phyloP scores from a whole-genome alignment of 2,888 invertebrate genomes.

The Melanchra persicariae region DNA sequence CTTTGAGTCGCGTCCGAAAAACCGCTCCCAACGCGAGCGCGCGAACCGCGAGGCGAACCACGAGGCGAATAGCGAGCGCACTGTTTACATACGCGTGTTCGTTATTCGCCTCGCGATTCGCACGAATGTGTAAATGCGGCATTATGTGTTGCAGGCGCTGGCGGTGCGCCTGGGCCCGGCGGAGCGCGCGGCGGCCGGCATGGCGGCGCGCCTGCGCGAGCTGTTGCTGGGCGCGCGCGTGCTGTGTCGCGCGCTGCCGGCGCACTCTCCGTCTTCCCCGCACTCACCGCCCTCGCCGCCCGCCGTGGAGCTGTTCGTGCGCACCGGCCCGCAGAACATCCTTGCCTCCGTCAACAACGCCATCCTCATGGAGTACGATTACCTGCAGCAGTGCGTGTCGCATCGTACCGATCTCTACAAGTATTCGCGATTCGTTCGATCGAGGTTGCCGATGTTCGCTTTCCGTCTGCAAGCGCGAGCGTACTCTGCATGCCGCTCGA shows the following conservation, averaged over 20 bases:
- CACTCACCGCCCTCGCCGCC: conserved; percentile 78
- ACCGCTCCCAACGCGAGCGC: too few relatives aligned
- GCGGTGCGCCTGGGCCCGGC: conserved; percentile 91
- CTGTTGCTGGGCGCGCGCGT: conserved; percentile 89
- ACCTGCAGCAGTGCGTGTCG: conserved; percentile 83
- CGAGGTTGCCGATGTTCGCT: conserved; percentile 6
- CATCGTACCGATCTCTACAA: conserved; percentile 20
- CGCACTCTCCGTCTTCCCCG: conserved; percentile 34
- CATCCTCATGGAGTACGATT: conserved; percentile 91
- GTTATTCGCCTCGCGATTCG: too few relatives aligned
- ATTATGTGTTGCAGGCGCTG: conserved; percentile 87
- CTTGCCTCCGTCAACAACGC: conserved; percentile 94
- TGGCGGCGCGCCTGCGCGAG: conserved; percentile 91
- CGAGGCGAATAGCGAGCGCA: too few relatives aligned
- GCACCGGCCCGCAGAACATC: conserved; percentile 91
- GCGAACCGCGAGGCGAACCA: too few relatives aligned
- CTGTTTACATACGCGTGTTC: too few relatives aligned
- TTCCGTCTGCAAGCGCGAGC: conserved; percentile 14
- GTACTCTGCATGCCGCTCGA: conserved; percentile 21
- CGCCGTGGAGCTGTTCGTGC: conserved; percentile 93
- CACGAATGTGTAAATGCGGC: too few relatives aligned
- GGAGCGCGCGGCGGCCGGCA: conserved; percentile 86
- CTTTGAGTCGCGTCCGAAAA: too few relatives aligned
- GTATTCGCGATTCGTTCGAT: conserved; percentile 1
- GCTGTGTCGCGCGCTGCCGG: conserved; percentile 83